Evolutionary conservation across 2,113 vertebrate species (phyloP).

Genomic region (Lycaon pictus): DNA sequence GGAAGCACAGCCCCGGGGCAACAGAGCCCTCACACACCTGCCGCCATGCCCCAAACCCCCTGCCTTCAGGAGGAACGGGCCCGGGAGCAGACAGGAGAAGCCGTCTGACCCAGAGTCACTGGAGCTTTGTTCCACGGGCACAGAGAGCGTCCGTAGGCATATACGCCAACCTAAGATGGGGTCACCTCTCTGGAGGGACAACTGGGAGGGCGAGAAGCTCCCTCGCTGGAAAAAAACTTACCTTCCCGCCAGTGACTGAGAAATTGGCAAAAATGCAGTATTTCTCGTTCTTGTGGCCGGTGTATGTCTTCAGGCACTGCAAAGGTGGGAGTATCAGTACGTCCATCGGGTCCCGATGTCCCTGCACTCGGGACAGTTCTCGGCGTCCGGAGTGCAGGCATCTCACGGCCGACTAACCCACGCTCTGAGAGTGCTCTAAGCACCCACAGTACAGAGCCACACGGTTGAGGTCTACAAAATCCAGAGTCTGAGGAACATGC

Average conservation of each 20-base stretch:
- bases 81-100: not conserved
- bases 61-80: not conserved
- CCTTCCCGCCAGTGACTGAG: slow-evolving; percentile 99
- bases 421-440: not conserved
- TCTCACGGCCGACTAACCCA: accelerated
- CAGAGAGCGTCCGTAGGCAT: not conserved
- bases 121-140: not conserved
- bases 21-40: not conserved
- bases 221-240: slow-evolving; percentile 66
- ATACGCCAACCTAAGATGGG: not conserved
- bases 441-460: accelerated
- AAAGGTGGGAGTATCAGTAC: slow-evolving; percentile 19
- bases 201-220: not conserved
- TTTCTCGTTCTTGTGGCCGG: slow-evolving; percentile 99
- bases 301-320: slow-evolving; percentile 99
- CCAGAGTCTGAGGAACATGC: accelerated
- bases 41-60: not conserved
- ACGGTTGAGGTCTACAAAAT: accelerated
- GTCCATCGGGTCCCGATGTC: accelerated
- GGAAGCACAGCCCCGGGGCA: not conserved
- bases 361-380: accelerated
- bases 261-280: slow-evolving; percentile 99
- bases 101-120: not conserved
- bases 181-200: too few species aligned
- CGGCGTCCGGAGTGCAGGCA: accelerated